phyloP scores from a whole-genome alignment of 1,140 invertebrate species.

The Anastrepha obliqua region DNA sequence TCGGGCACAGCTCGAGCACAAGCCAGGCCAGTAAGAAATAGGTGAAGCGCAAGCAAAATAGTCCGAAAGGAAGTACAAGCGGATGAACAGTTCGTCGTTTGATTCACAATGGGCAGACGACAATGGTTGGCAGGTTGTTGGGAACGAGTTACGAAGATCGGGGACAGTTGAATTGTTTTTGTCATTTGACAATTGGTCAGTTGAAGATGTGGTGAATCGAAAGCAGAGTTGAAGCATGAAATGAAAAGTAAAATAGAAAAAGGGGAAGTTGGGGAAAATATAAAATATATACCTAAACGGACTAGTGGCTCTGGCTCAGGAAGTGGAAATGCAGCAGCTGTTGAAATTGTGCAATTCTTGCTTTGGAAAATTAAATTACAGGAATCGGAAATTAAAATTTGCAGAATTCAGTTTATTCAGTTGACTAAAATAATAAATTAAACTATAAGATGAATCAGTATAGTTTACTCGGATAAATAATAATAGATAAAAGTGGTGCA shows the following conservation, averaged over 20 bases:
- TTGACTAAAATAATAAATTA: too few relatives aligned
- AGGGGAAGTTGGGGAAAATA: neutral
- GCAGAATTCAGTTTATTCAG: too few relatives aligned
- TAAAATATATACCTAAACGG: too few relatives aligned
- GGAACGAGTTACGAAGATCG: neutral
- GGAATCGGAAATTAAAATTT: too few relatives aligned
- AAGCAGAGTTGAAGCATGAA: neutral
- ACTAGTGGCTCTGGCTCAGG: too few relatives aligned
- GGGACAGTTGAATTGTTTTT: neutral
- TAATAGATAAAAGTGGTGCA: too few relatives aligned
- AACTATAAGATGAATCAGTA: too few relatives aligned
- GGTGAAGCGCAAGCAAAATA: neutral
- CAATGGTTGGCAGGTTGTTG: neutral
- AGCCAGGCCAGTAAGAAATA: neutral
- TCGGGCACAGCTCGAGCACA: neutral
- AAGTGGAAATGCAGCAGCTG: too few relatives aligned
- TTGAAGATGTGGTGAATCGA: conserved; percentile 19
- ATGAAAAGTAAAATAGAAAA: neutral
- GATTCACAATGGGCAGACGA: neutral
- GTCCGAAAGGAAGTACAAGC: neutral
- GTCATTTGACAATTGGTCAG: conserved; percentile 5
- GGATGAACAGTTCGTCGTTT: neutral
- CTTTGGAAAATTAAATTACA: too few relatives aligned
- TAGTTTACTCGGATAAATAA: too few relatives aligned
- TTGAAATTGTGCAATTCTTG: too few relatives aligned